These are phyloP conservation scores for Sinhomidia bicolor DNA, from an alignment of 2,888 invertebrate genomes.

Conservation along the genomic window DNA sequence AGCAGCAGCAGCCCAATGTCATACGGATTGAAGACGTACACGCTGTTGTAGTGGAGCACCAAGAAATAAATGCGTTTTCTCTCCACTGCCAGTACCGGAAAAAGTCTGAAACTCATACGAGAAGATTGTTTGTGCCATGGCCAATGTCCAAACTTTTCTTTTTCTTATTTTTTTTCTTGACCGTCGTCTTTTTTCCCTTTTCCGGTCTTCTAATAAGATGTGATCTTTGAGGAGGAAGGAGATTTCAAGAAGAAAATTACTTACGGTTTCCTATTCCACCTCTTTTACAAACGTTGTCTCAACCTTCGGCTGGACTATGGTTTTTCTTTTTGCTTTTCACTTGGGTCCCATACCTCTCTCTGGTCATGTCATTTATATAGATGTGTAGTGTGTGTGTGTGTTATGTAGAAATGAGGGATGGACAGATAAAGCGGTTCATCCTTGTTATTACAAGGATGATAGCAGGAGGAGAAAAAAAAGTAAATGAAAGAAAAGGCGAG, in stretches of 20 bases:
- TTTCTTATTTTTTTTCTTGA: background rate
- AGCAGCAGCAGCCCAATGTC: background rate
- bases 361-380: conserved; percentile 39
- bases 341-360: background rate
- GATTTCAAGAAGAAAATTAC: conserved; percentile 70
- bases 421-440: conserved; percentile 47
- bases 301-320: conserved; percentile 58
- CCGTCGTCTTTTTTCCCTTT: conserved; percentile 36
- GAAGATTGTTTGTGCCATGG: conserved; percentile 64
- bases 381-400: too few relatives aligned
- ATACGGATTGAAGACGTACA: background rate
- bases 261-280: conserved; percentile 67
- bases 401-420: conserved; percentile 49
- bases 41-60: background rate
- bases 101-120: background rate
- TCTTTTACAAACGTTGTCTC: conserved; percentile 58
- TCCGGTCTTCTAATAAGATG: conserved; percentile 62
- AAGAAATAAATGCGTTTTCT: background rate
- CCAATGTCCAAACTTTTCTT: conserved; percentile 59
- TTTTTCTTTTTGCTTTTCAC: conserved; percentile 47
- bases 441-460: conserved; percentile 12
- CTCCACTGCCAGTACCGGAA: background rate
- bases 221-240: conserved; percentile 67
- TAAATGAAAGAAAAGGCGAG: conserved; percentile 48
- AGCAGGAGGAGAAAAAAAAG: background rate